phyloP scores from a whole-genome alignment of 2,888 invertebrate genomes.

The Brachypalpus laphriformis region DNA sequence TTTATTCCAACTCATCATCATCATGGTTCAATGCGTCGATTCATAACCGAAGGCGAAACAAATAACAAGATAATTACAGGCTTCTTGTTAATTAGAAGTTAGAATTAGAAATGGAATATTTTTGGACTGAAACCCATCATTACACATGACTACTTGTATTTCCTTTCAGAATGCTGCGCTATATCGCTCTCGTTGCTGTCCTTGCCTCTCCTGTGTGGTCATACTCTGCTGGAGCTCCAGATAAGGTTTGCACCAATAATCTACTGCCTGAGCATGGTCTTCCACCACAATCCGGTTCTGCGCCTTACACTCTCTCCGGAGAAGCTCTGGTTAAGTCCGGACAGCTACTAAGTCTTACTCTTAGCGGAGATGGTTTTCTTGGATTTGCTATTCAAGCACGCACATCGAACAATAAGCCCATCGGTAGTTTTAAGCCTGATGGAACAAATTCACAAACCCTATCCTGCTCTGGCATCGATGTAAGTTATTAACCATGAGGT shows the following conservation, averaged over 20 bases:
- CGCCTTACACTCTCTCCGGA: slow-evolving; percentile 85
- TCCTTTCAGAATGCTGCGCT: slow-evolving; percentile 78
- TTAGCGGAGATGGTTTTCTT: slow-evolving; percentile 84
- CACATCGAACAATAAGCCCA: slow-evolving; percentile 84
- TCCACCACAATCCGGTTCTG: slow-evolving; percentile 83
- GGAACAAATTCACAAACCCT: slow-evolving; percentile 81
- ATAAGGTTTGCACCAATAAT: slow-evolving; percentile 85
- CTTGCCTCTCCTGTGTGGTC: slow-evolving; percentile 78
- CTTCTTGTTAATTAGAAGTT: neutral
- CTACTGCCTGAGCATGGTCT: slow-evolving; percentile 88
- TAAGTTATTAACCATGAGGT: slow-evolving; percentile 75
- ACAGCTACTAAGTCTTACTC: slow-evolving; percentile 83
- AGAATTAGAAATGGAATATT: too few species aligned
- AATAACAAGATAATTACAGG: neutral
- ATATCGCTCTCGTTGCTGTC: slow-evolving; percentile 76
- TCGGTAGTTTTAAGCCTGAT: slow-evolving; percentile 86
- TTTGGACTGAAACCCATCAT: too few species aligned
- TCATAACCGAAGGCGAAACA: neutral
- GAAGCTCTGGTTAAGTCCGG: slow-evolving; percentile 82
- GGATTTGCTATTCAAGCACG: slow-evolving; percentile 88
- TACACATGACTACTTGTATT: neutral
- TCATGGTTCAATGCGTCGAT: neutral
- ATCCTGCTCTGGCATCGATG: slow-evolving; percentile 78
- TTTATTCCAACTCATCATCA: neutral
- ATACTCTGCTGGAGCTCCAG: slow-evolving; percentile 87